Base-by-base conservation (phyloP, 2,113 vertebrate genomes). In the Sterna hirundo region DNA sequence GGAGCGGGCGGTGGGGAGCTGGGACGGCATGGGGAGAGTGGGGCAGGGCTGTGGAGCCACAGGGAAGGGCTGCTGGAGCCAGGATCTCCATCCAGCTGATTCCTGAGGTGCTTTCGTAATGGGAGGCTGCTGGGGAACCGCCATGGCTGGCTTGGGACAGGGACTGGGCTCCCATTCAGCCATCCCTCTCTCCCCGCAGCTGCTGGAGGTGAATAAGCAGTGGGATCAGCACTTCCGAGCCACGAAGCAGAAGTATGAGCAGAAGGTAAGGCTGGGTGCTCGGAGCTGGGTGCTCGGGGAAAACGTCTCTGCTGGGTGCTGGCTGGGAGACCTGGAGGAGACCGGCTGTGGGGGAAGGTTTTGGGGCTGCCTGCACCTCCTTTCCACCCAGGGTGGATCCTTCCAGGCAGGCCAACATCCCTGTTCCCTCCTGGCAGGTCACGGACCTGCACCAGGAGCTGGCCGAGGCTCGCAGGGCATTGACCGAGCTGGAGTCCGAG, bases 161-260 rank as follows among this genome's bases (percentile, higher is more conserved):
- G 34, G 14, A 9, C 26, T 70, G 38, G 23, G 22, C 60, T 84
- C 42, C 64, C 17, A 6, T 79, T 97, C 88, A 98, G 72, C 58
- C 22, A 18, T 16, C 4, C 7, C 10, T 96, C 54, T 96, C 81
- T 93, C 78, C 71, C 84, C 11, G 1, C 98, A 99, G 99, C 99
- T 99, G 80, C 98, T 99, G 97, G 99, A 99, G 92, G 99, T 99
- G 96, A 99, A 99, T 96, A 99, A 99, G 96, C 99, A 99, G 52
- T 99, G 99, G 99, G 99, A 99, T 98, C 98, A 99, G 97, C 99
- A 99, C 94, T 99, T 99, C 98, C 99, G 99, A 97, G 98, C 99
- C 92, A 99, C 99, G 98, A 99, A 99, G 98, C 98, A 99, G 95
- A 99, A 99, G 97, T 99, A 99, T 6, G 99, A 99, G 96, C 99